A percentile compares a stretch with the other conserved stretches of the same genome.
Conservation (phyloP, 2,797 vertebrate species). For the Schizothorax lantsangensis region DNA sequence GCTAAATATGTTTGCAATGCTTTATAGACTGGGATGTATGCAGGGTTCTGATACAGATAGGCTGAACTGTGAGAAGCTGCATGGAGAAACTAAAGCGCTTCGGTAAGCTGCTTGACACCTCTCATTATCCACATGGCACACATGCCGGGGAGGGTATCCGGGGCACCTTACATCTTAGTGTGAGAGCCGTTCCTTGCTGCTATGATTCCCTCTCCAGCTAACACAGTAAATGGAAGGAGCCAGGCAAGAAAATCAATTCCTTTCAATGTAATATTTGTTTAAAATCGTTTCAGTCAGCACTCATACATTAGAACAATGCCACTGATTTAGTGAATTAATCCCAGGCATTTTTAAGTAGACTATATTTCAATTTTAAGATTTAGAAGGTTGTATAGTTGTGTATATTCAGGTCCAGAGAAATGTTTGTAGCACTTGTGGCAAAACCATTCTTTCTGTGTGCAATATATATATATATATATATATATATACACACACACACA, state of each 20-base stretch:
- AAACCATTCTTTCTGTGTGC: no score
- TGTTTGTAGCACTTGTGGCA: neutral
- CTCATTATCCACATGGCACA: conserved; percentile 52
- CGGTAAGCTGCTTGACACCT: conserved; percentile 55
- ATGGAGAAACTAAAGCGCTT: conserved; percentile 50
- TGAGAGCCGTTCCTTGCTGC: conserved; percentile 44
- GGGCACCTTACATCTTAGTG: conserved; percentile 48
- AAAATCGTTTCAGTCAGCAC: conserved; percentile 24
- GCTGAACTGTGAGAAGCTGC: conserved; percentile 43
- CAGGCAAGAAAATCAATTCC: conserved; percentile 9
- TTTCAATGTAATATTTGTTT: conserved; percentile 21
- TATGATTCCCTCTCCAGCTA: conserved; percentile 31
- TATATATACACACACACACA: no score
- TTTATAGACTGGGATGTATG: conserved; percentile 68
- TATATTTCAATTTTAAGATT: neutral
- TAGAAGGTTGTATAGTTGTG: neutral
- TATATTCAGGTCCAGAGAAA: neutral
- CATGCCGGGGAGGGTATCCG: conserved; percentile 30
- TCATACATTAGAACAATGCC: neutral
- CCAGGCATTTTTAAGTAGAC: no score
- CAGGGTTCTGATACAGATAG: conserved; percentile 47
- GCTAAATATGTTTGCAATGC: conserved; percentile 66
- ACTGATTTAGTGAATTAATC: neutral
- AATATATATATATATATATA: no score
- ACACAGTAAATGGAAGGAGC: conserved; percentile 21